These are phyloP conservation scores for Psix sp. DNA, from an alignment of 1,140 invertebrate genomes.

Conservation along the genomic window DNA sequence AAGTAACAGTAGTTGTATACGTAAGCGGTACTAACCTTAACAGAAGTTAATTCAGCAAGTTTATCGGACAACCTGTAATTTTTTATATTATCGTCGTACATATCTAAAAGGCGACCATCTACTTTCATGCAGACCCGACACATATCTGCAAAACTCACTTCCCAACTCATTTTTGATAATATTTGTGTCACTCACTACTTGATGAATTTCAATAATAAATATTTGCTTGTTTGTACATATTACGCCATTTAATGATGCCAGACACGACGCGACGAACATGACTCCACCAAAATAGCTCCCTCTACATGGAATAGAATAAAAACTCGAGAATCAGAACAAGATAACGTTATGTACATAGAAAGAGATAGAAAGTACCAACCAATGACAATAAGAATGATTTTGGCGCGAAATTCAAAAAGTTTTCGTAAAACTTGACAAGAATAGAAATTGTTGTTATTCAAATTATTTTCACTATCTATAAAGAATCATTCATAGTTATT, in stretches of 20 bases:
- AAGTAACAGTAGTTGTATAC: constrained; percentile 18
- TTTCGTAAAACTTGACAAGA: too few relatives aligned
- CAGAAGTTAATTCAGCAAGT: constrained; percentile 68
- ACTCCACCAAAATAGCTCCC: background rate
- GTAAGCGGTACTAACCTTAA: constrained; percentile 65
- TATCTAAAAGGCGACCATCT: constrained; percentile 65
- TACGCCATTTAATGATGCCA: constrained; percentile 42
- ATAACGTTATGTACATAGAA: too few relatives aligned
- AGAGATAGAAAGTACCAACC: too few relatives aligned
- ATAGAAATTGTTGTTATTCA: too few relatives aligned
- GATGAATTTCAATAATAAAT: constrained; percentile 36
- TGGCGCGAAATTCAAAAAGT: too few relatives aligned
- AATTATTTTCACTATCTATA: too few relatives aligned
- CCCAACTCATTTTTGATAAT: constrained; percentile 64
- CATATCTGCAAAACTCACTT: constrained; percentile 66
- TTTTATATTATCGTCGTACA: constrained; percentile 67
- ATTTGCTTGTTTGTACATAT: constrained; percentile 49
- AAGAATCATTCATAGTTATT: too few relatives aligned
- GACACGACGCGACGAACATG: constrained; percentile 3
- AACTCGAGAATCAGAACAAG: too few relatives aligned
- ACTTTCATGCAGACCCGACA: constrained; percentile 74
- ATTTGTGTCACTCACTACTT: constrained; percentile 1
- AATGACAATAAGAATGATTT: too few relatives aligned
- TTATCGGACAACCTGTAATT: constrained; percentile 67
- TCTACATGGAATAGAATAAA: too few relatives aligned